These are phyloP conservation scores for Danaus plexippus DNA, from an alignment of 1,140 invertebrate species.

Conservation along the genomic window DNA sequence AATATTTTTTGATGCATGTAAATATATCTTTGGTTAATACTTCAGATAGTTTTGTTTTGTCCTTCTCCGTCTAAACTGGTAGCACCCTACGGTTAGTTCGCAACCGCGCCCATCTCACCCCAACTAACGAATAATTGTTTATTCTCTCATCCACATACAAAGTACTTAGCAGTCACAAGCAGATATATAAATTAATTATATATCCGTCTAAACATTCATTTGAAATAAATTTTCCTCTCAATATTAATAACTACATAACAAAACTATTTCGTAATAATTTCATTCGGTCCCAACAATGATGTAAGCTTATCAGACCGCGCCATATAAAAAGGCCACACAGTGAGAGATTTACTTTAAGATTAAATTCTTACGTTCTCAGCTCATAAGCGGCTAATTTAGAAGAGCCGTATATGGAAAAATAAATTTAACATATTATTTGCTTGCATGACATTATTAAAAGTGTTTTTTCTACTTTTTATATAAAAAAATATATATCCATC, in stretches of 20 bases:
- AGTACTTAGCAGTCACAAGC: conserved; percentile 17
- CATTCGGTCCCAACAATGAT: conserved; percentile 22
- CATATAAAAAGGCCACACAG: conserved; percentile 25
- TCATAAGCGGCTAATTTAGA: conserved; percentile 21
- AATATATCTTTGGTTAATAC: no score
- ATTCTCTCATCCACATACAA: conserved; percentile 55
- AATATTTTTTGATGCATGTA: no score
- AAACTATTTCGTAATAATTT: conserved; percentile 15
- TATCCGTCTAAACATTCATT: background rate
- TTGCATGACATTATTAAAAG: conserved; percentile 8
- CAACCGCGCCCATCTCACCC: conserved; percentile 39
- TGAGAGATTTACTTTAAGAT: conserved; percentile 17
- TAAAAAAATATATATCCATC: no score
- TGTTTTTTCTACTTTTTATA: no score
- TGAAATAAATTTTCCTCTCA: background rate
- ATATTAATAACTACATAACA: conserved; percentile 15
- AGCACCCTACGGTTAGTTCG: conserved; percentile 44
- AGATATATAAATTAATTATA: conserved; percentile 10
- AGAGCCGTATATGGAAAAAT: conserved; percentile 20
- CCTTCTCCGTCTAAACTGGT: conserved; percentile 16
- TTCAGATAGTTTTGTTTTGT: conserved; percentile 8
- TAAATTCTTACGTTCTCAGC: conserved; percentile 24
- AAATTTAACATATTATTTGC: conserved; percentile 20
- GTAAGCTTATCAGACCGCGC: conserved; percentile 19
- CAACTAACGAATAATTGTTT: conserved; percentile 64